Evolutionary conservation across 2,113 vertebrate genomes (phyloP).

Genomic region (Grallaria varia): DNA sequence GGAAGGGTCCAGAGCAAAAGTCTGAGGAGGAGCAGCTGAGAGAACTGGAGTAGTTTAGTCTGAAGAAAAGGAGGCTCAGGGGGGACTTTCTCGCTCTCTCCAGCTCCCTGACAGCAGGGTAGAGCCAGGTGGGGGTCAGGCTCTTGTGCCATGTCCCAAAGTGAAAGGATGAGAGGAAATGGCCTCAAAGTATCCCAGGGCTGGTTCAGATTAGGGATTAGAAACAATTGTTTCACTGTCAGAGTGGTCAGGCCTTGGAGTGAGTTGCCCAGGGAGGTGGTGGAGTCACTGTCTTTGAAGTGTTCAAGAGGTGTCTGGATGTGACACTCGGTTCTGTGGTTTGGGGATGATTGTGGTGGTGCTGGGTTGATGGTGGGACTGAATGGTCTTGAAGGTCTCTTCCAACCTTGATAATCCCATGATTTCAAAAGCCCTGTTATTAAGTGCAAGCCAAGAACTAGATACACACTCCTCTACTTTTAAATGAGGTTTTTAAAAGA

Average conservation of each 20-base stretch:
- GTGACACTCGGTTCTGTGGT: neutral
- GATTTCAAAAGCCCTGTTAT: neutral
- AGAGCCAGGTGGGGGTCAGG: too few species aligned
- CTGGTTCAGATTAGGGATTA: neutral
- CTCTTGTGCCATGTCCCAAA: neutral
- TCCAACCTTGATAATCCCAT: rapidly evolving
- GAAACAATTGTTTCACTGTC: neutral
- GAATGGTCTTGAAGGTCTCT: neutral
- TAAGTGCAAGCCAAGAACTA: neutral
- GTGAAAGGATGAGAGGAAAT: neutral
- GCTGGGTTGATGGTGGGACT: neutral
- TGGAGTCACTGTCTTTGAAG: neutral
- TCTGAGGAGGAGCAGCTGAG: neutral
- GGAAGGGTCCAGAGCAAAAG: neutral
- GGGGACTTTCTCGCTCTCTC: too few species aligned
- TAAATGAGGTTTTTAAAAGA: rapidly evolving
- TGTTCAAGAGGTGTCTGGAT: neutral
- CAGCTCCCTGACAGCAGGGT: neutral
- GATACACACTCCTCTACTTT: rapidly evolving
- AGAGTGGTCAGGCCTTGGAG: neutral
- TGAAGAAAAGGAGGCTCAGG: neutral
- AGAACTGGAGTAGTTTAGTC: neutral
- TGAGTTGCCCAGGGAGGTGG: neutral
- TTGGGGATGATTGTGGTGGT: neutral
- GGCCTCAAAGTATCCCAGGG: too few species aligned